These are phyloP conservation scores for Theocolax elegans DNA, from an alignment of 1,140 invertebrate species.

Conservation along the genomic window DNA sequence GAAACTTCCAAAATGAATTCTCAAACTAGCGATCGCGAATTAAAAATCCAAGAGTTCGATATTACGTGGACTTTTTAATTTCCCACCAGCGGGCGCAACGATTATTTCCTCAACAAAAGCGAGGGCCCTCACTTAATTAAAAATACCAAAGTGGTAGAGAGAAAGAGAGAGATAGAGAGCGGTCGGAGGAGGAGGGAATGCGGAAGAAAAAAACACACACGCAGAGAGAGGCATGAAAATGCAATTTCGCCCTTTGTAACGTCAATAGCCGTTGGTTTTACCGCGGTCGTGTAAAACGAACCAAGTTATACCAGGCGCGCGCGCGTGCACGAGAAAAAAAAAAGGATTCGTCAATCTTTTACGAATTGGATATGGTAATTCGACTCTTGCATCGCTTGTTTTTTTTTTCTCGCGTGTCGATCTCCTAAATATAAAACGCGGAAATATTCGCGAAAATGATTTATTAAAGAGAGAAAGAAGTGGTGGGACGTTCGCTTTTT, in stretches of 20 bases:
- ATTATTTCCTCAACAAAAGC: slow-evolving; percentile 11
- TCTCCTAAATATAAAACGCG: background rate
- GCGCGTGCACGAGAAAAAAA: no score
- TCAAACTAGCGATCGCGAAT: background rate
- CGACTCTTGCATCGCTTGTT: background rate
- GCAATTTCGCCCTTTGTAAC: slow-evolving; percentile 23
- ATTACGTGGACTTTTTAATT: slow-evolving; percentile 9
- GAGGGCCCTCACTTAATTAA: slow-evolving; percentile 12
- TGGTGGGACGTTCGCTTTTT: slow-evolving; percentile 1
- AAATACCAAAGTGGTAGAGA: slow-evolving; percentile 16
- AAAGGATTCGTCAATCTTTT: slow-evolving; percentile 32
- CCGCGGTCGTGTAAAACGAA: background rate
- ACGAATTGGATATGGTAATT: slow-evolving; percentile 28
- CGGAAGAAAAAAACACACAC: no score
- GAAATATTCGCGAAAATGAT: slow-evolving; percentile 4
- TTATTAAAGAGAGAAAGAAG: slow-evolving; percentile 25
- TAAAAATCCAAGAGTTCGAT: background rate
- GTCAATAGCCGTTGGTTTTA: background rate
- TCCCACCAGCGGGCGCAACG: background rate
- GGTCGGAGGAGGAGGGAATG: no score
- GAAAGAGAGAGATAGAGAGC: background rate
- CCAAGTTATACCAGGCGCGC: background rate
- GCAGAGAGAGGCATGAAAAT: background rate
- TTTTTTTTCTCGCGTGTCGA: background rate
- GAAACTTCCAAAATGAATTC: background rate